Evolutionary conservation across 2,888 invertebrate species (phyloP).

Genomic region (Trissolcus brochymenae): DNA sequence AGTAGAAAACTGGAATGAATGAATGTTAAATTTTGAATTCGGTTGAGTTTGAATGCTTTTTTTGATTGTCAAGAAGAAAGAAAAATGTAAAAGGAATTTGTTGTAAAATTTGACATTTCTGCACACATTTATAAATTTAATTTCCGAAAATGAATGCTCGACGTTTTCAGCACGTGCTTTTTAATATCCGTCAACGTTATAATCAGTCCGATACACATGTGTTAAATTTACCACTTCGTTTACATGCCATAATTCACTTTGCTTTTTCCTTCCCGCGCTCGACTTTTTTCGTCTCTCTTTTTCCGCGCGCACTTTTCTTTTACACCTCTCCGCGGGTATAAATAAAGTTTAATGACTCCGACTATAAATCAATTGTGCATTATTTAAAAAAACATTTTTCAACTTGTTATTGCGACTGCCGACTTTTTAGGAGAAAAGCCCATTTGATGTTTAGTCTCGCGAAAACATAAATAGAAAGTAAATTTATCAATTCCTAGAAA

Average conservation of each 20-base stretch:
- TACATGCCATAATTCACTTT: slow-evolving; percentile 40
- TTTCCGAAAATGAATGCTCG: slow-evolving; percentile 34
- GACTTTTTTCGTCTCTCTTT: neutral
- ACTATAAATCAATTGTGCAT: slow-evolving; percentile 25
- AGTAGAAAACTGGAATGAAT: no score
- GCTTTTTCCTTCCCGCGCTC: slow-evolving; percentile 6
- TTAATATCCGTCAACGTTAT: slow-evolving; percentile 47
- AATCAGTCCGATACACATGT: slow-evolving; percentile 38
- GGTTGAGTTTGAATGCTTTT: neutral
- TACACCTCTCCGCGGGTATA: slow-evolving; percentile 23
- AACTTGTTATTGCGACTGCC: slow-evolving; percentile 1
- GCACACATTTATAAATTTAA: slow-evolving; percentile 29
- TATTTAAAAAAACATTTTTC: slow-evolving; percentile 12
- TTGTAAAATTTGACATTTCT: neutral
- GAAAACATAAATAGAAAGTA: slow-evolving; percentile 4
- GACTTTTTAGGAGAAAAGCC: slow-evolving; percentile 2
- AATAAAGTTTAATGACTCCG: slow-evolving; percentile 39
- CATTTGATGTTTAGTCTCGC: slow-evolving; percentile 8
- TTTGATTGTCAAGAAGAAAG: no score
- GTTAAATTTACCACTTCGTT: slow-evolving; percentile 43
- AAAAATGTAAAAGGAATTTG: no score
- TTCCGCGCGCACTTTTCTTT: slow-evolving; percentile 33
- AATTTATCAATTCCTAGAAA: slow-evolving; percentile 2
- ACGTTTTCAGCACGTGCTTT: slow-evolving; percentile 34
- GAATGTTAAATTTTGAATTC: no score